Percentiles rank a stretch among this genome's conserved stretches.
Conservation (phyloP, 1,140 invertebrate genomes). For the Drosophila hydei region DNA sequence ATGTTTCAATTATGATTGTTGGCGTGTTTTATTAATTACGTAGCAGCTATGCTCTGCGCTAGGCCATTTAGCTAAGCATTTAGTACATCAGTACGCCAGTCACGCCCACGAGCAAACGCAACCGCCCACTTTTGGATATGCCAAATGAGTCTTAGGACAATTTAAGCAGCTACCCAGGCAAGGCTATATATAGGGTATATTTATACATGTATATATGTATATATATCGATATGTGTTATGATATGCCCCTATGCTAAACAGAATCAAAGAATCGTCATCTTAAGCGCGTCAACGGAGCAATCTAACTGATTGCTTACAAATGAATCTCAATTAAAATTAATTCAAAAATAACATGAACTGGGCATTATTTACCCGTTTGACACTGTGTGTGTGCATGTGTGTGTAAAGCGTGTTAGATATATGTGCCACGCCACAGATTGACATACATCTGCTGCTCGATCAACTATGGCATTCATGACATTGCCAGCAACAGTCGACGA, state of each 20-base stretch:
- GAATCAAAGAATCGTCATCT: conserved; percentile 55
- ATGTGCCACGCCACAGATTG: conserved; percentile 67
- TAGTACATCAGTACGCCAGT: conserved; percentile 31
- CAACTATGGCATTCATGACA: conserved; percentile 21
- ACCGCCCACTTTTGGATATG: conserved; percentile 1
- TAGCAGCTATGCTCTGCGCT: conserved; percentile 38
- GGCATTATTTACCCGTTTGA: conserved; percentile 78
- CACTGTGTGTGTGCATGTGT: conserved; percentile 36
- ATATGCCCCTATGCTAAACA: conserved; percentile 21
- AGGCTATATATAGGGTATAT: neutral
- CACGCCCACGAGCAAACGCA: neutral
- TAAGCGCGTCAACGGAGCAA: conserved; percentile 62
- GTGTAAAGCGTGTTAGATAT: conserved; percentile 48
- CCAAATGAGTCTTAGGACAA: conserved; percentile 27
- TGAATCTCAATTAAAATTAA: conserved; percentile 83
- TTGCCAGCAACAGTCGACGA: conserved; percentile 1
- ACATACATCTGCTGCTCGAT: conserved; percentile 60
- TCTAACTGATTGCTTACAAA: conserved; percentile 82
- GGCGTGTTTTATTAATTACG: conserved; percentile 80
- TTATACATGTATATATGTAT: neutral
- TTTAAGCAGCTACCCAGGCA: conserved; percentile 29
- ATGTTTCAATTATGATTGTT: conserved; percentile 82
- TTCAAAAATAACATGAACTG: conserved; percentile 77
- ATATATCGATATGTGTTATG: neutral
- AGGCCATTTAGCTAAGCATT: conserved; percentile 60